These are phyloP conservation scores for Pluvialis apricaria DNA, from an alignment of 2,113 vertebrate genomes.

Conservation along the genomic window DNA sequence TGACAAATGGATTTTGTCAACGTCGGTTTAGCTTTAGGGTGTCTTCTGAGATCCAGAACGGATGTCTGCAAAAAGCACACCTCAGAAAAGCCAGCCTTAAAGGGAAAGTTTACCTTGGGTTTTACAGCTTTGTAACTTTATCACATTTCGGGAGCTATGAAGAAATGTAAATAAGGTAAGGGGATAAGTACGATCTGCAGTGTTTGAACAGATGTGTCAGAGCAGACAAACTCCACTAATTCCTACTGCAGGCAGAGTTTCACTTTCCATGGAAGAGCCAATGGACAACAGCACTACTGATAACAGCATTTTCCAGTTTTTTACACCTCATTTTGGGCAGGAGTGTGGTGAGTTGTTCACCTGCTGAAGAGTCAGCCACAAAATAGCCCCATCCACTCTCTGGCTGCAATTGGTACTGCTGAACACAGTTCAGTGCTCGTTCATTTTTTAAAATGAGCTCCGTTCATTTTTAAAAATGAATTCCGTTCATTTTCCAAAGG, in stretches of 20 bases:
- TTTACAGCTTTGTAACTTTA: background rate
- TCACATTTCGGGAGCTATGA: background rate
- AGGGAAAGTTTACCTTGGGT: background rate
- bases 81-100: background rate
- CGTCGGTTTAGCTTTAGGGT: background rate
- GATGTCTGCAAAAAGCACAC: background rate
- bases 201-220: background rate
- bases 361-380: background rate
- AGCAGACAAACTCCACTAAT: background rate
- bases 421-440: background rate
- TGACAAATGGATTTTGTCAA: background rate
- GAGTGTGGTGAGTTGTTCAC: background rate
- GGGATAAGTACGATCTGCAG: background rate
- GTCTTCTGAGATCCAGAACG: background rate
- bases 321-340: background rate
- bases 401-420: background rate
- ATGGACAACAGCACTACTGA: background rate
- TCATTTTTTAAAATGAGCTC: background rate
- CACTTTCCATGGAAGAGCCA: background rate
- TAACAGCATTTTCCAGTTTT: background rate
- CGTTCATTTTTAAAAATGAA: background rate
- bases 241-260: background rate
- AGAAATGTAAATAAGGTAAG: background rate
- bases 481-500: background rate
- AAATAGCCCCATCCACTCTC: background rate